Conservation (phyloP, 1,140 invertebrate species). For the Vanessa atalanta region DNA sequence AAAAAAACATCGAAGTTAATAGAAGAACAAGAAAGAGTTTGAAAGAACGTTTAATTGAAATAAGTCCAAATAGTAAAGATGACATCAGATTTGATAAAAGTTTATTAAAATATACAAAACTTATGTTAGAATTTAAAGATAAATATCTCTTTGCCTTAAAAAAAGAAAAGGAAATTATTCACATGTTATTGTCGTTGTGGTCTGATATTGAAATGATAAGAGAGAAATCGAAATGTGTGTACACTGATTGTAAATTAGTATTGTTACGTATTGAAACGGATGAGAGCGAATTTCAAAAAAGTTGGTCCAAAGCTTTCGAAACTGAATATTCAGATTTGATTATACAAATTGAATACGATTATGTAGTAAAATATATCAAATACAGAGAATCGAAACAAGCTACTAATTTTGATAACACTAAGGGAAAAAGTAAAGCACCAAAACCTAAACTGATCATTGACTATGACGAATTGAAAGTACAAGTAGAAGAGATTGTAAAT, state of each 20-base stretch:
- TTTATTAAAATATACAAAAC: conserved; percentile 63
- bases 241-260: conserved; percentile 48
- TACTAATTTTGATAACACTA: conserved; percentile 29
- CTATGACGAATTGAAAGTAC: conserved; percentile 54
- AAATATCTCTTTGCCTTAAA: conserved; percentile 49
- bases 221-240: conserved; percentile 46
- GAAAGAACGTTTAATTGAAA: conserved; percentile 58
- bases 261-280: conserved; percentile 41
- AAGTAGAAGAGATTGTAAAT: conserved; percentile 56
- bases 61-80: conserved; percentile 54
- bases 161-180: conserved; percentile 52
- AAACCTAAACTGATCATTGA: conserved; percentile 67
- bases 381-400: conserved; percentile 60
- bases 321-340: conserved; percentile 64
- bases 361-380: conserved; percentile 58
- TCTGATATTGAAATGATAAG: conserved; percentile 64
- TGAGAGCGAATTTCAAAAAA: conserved; percentile 50
- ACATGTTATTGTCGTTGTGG: conserved; percentile 61
- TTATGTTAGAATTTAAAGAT: conserved; percentile 57
- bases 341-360: conserved; percentile 66
- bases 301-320: conserved; percentile 58
- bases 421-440: conserved; percentile 40
- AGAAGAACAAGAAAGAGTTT: conserved; percentile 64
- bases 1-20: conserved; percentile 54
- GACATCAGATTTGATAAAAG: conserved; percentile 62